Percentiles rank a stretch among this genome's conserved stretches.
Conservation (phyloP, 2,888 invertebrate species). For the Orthosia incerta region DNA sequence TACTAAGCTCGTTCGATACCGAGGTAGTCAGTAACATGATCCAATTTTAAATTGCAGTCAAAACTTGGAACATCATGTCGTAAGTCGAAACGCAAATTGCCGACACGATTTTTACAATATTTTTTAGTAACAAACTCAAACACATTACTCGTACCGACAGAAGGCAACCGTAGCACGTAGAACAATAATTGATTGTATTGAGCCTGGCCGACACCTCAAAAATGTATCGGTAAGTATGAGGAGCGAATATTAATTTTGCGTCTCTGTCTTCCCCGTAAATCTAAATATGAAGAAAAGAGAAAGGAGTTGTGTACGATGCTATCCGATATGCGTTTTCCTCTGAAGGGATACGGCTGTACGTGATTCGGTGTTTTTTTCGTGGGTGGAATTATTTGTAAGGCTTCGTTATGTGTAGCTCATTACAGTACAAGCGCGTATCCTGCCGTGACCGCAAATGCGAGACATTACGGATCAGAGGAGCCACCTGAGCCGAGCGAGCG, state of each 20-base stretch:
- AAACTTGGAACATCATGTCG: conserved; percentile 67
- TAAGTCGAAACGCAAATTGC: conserved; percentile 77
- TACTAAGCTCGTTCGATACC: conserved; percentile 68
- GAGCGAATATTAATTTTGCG: conserved; percentile 80
- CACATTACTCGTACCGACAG: conserved; percentile 85
- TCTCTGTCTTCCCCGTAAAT: conserved; percentile 73
- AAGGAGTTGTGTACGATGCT: conserved; percentile 77
- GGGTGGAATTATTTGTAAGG: conserved; percentile 90
- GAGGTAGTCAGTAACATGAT: conserved; percentile 72
- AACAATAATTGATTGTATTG: conserved; percentile 90
- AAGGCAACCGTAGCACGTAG: conserved; percentile 87
- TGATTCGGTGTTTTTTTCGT: conserved; percentile 90
- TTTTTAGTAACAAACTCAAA: conserved; percentile 79
- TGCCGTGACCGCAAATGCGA: conserved; percentile 89
- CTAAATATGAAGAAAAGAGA: conserved; percentile 74
- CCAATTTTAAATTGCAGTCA: conserved; percentile 61
- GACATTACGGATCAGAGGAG: conserved; percentile 82
- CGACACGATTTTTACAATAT: conserved; percentile 78
- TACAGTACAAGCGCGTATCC: conserved; percentile 90
- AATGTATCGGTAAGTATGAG: conserved; percentile 79
- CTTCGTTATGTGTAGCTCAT: conserved; percentile 91
- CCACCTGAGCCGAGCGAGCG: conserved; percentile 83
- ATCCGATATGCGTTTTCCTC: conserved; percentile 90
- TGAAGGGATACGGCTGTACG: conserved; percentile 89
- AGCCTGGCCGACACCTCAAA: conserved; percentile 86